Base-by-base conservation (phyloP, 2,888 invertebrate species). In the Eumerus sabulonum region DNA sequence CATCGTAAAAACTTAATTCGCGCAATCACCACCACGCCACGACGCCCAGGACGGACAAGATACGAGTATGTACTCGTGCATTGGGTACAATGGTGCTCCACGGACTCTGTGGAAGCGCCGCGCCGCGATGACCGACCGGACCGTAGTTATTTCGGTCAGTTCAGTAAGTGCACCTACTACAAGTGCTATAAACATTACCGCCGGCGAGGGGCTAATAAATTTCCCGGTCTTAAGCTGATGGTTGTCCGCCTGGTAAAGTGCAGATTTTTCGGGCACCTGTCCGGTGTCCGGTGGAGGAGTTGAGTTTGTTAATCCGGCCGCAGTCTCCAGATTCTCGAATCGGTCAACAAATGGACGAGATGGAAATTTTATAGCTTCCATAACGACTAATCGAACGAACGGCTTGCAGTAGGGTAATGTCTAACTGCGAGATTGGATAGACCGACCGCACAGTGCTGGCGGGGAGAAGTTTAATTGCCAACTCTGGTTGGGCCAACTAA, bases 1-100 rank as follows among this genome's bases (percentile, higher is more conserved):
- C 83, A 70, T 82, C 82, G 82, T 82, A 81, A 82, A 82, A 82
- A 76, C 81, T 82, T 82, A 82, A 82, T 82, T 79, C 82, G 82
- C 76, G 70, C 76, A 82, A 82, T 82, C 72, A 67, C 74, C 67
- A 63, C 59, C 27, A 27, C 27, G 27, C 27, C 27, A 27, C 27
- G 27, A 27, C 27, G 68, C 50, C 62, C 67, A 51, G 74, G 53
- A 53, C 19, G 57, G 40, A 57, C 47, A 40, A 67, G 38, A 57
- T 14, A 14, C 19, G n/a, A 16, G 27, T 27, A 4, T 27, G 27
- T 2, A 27, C 27, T 27, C 27, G 3, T 27, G 27, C 2, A 4
- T 7, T 2, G 7, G 27, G 7, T 2, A 27, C 27, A 27, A 7
- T 27, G 3, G 27, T 4, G 27, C 27, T 13, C 44, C 36, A 27